Evolutionary conservation across 2,113 vertebrate species (phyloP), one percentile per base, ranked within the genome.

Genomic region (Apaloderma vittatum): DNA sequence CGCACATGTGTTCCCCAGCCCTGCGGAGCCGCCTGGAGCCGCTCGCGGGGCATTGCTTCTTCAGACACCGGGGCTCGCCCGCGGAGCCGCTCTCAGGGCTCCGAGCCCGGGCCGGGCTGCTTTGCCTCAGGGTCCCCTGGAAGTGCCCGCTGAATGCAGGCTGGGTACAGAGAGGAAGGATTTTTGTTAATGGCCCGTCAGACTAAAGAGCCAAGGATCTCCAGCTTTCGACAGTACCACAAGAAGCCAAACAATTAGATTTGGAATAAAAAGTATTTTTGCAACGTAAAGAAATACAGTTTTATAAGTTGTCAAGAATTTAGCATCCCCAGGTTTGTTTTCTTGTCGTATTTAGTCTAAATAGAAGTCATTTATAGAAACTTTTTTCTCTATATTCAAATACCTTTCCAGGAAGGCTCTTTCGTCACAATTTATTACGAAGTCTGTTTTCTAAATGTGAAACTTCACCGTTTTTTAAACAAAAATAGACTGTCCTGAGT

Each of bases 1-100:
- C 3, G 71, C 46, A 0, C 3, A 6, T 10, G 15, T 4, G 3
- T 1, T 5, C 17, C 72, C 6, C 72, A 19, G 63, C 62, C 63
- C 77, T 7, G 57, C 58, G 2, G 58, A 30, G 2, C 1, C 30
- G n/a, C 67, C 62, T 2, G 8, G 52, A 46, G 72, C 74, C 36
- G 63, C 67, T 6, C 4, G 51, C 43, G 12, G 9, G 57, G 18
- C 46, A 32, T 83, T 34, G 58, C 59, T 19, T 4, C 57, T 15
- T 6, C 6, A 48, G 74, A 58, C 30, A 29, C 16, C 48, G 5
- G 49, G 19, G 4, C 32, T 71, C 46, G 6, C 61, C 8, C 0
- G 16, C 51, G 4, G 71, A 8, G 40, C 66, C 30, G 46, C 51
- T 43, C 58, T 59, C 74, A 54, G 11, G 54, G 86, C 58, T 68